Conservation (phyloP, 2,888 invertebrate genomes). For the Tuta absoluta region DNA sequence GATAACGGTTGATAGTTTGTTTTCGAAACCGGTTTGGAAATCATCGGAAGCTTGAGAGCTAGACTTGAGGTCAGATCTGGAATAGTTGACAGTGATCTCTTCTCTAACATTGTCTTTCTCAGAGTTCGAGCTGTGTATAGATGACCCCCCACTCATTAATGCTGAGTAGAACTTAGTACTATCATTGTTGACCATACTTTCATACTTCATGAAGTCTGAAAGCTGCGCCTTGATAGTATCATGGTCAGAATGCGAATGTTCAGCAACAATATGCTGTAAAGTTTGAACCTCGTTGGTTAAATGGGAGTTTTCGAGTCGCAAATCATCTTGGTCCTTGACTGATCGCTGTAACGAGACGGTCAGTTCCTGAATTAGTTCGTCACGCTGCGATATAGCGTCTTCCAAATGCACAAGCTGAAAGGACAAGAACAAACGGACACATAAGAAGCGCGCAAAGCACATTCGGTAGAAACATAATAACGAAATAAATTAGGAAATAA, state of each 20-base stretch:
- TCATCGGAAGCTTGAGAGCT: slow-evolving; percentile 57
- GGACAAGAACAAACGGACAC: slow-evolving; percentile 45
- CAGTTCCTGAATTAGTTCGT: slow-evolving; percentile 86
- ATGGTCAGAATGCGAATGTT: slow-evolving; percentile 59
- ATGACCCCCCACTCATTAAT: slow-evolving; percentile 66
- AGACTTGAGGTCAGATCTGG: slow-evolving; percentile 66
- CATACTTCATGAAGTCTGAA: slow-evolving; percentile 73
- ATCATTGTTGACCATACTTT: slow-evolving; percentile 69
- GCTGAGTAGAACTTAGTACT: slow-evolving; percentile 73
- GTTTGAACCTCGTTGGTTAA: slow-evolving; percentile 81
- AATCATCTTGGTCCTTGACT: slow-evolving; percentile 81
- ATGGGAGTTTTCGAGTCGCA: slow-evolving; percentile 83
- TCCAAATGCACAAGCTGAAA: slow-evolving; percentile 88
- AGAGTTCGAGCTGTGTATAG: slow-evolving; percentile 57
- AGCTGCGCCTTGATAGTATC: slow-evolving; percentile 70
- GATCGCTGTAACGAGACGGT: slow-evolving; percentile 86
- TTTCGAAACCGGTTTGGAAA: slow-evolving; percentile 66
- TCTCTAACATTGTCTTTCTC: slow-evolving; percentile 77
- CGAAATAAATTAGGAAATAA: background rate
- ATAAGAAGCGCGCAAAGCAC: slow-evolving; percentile 27
- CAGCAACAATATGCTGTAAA: slow-evolving; percentile 65
- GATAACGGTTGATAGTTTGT: slow-evolving; percentile 57
- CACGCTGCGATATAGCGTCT: slow-evolving; percentile 84
- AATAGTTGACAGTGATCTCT: slow-evolving; percentile 71
- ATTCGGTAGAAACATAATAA: slow-evolving; percentile 18